Base-by-base conservation (phyloP, 2,113 vertebrate genomes). In the Reinhardtius hippoglossoides region DNA sequence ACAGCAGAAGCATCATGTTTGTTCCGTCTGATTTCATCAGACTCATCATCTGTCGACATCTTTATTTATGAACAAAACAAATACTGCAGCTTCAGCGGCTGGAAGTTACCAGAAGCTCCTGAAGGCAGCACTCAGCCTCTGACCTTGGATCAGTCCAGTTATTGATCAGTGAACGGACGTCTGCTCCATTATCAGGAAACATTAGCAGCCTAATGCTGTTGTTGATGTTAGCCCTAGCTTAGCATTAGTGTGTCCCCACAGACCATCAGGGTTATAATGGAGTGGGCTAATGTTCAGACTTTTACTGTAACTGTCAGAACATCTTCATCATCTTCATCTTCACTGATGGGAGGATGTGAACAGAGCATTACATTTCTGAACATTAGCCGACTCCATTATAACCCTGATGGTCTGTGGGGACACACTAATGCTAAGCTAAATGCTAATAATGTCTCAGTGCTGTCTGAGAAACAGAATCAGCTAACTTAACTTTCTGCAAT, bases 191-290 rank as follows among this genome's bases (percentile, higher is more conserved):
- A 77, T 40, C 77, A 0, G 1, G 48, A 77, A 76, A 9, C 71
- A 67, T 67, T 68, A 79, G 63, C 18, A 46, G 26, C 40, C 54
- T 63, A 73, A 57, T 57, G 67, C 5, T 31, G 52, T 21, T 73
- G 65, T 20, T 78, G 13, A 4, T 44, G 68, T 62, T 86, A 56
- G 66, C 54, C 1, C 78, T 57, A 85, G 78, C 77, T 6, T 64
- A 85, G 85, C 87, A 63, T 78, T 79, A 81, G 76, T 3, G 4
- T 0, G 24, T 85, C 77, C 77, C 60, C 0, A 5, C 3, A 48
- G 79, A 83, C 71, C 64, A 21, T 83, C 26, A 60, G 56, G 15
- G 31, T 44, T 20, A 18, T 77, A 65, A 80, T 69, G 76, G 72
- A 74, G 12, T 12, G 10, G 40, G 40, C 52, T 60, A 9, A 57